A percentile compares a stretch with the other conserved stretches of the same genome.
phyloP scores from a whole-genome alignment of 2,113 vertebrate species.

The Sprattus sprattus region DNA sequence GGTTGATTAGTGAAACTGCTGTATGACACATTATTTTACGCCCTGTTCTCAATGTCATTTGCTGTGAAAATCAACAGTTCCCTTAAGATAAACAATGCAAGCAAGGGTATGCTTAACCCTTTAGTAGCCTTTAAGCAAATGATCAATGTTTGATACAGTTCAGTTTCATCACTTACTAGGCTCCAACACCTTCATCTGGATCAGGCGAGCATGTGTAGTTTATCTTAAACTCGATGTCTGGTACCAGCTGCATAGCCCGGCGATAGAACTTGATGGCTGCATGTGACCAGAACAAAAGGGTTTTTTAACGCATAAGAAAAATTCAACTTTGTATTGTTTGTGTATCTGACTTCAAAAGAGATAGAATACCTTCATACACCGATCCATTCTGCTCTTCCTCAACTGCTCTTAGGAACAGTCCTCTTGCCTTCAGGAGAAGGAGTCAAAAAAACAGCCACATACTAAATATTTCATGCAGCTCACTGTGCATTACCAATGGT shows the following conservation, averaged over 20 bases:
- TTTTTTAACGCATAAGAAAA: neutral
- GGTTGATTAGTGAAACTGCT: neutral
- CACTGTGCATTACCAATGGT: too few relatives aligned
- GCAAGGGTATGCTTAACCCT: neutral
- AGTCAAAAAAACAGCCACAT: neutral
- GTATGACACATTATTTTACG: neutral
- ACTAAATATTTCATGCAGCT: too few relatives aligned
- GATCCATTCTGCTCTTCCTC: conserved; percentile 95
- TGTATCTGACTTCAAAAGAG: conserved; percentile 32
- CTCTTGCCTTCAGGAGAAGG: conserved; percentile 81
- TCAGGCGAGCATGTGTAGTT: conserved; percentile 89
- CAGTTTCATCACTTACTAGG: conserved; percentile 76
- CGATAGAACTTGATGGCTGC: conserved; percentile 99
- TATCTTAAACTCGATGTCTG: conserved; percentile 97
- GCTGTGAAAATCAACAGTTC: neutral
- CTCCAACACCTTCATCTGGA: conserved; percentile 79
- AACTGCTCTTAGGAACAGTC: conserved; percentile 93
- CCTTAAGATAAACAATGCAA: neutral
- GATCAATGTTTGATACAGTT: neutral
- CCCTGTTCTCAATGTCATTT: neutral
- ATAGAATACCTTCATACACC: conserved; percentile 87
- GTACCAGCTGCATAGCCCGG: conserved; percentile 95
- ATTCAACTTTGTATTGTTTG: neutral
- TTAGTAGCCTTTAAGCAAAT: neutral
- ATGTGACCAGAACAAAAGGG: conserved; percentile 53